These are phyloP conservation scores for Samia ricini DNA, from an alignment of 1,140 invertebrate species.

Conservation along the genomic window DNA sequence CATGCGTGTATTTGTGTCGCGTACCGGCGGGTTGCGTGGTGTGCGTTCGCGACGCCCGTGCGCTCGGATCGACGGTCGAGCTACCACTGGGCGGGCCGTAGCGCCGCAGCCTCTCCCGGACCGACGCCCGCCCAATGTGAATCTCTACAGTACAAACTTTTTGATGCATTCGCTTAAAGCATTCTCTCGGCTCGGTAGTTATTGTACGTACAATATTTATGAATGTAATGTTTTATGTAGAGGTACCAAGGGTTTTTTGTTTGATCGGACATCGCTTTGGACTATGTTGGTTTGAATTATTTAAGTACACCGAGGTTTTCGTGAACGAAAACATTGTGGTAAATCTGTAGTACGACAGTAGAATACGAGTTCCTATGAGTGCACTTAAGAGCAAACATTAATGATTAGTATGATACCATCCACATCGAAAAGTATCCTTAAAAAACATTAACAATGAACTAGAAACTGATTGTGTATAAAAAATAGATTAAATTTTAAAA, in stretches of 20 bases:
- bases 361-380: no score
- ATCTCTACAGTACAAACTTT: constrained; percentile 33
- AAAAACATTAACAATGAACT: no score
- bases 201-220: neutral
- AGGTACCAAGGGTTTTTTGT: no score
- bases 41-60: constrained; percentile 61
- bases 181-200: constrained; percentile 5
- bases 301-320: neutral
- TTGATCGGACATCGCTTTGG: no score
- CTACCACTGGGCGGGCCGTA: constrained; percentile 51
- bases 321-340: neutral
- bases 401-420: no score
- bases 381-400: no score
- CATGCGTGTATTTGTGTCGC: constrained; percentile 53
- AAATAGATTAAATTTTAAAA: no score
- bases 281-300: neutral
- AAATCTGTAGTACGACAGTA: neutral
- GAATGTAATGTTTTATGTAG: neutral
- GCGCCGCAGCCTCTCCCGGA: constrained; percentile 50
- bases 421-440: no score
- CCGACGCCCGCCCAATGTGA: constrained; percentile 43
- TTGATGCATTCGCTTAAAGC: constrained; percentile 25
- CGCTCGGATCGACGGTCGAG: constrained; percentile 61
- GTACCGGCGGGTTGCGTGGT: constrained; percentile 54
- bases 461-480: no score